Evolutionary conservation across 2,888 invertebrate species (phyloP).

Genomic region (Scaptomyza flava): DNA sequence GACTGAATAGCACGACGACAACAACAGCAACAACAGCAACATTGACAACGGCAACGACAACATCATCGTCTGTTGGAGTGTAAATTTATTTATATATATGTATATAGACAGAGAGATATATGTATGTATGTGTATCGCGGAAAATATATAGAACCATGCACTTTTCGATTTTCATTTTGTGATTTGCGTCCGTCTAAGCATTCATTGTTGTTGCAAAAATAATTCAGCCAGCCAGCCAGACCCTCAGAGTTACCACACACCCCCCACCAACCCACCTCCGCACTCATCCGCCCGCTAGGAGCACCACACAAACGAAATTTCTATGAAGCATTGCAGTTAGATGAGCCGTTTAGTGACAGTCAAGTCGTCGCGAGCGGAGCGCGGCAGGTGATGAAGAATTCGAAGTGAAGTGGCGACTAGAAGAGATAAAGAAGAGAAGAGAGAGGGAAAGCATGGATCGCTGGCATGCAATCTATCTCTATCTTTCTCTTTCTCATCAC

Average conservation of each 20-base stretch:
- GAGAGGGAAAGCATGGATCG: constrained; percentile 33
- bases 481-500: too few species aligned
- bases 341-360: constrained; percentile 81
- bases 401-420: neutral
- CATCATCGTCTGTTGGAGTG: constrained; percentile 67
- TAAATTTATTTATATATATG: constrained; percentile 48
- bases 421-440: neutral
- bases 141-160: constrained; percentile 54
- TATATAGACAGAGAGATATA: constrained; percentile 23
- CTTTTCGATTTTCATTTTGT: constrained; percentile 76
- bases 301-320: constrained; percentile 65
- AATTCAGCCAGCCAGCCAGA: constrained; percentile 74
- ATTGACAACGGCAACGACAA: constrained; percentile 33
- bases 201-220: constrained; percentile 81
- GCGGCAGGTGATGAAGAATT: constrained; percentile 25
- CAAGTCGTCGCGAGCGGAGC: constrained; percentile 52
- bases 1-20: constrained; percentile 73
- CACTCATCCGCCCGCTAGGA: constrained; percentile 3
- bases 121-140: constrained; percentile 15
- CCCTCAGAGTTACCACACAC: constrained; percentile 23
- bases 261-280: neutral
- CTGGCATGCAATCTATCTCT: constrained; percentile 46
- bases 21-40: constrained; percentile 27
- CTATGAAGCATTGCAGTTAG: constrained; percentile 81
- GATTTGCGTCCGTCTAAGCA: constrained; percentile 50